These are phyloP conservation scores for Eupristina koningsbergeri DNA, from an alignment of 1,140 invertebrate genomes.

Conservation along the genomic window DNA sequence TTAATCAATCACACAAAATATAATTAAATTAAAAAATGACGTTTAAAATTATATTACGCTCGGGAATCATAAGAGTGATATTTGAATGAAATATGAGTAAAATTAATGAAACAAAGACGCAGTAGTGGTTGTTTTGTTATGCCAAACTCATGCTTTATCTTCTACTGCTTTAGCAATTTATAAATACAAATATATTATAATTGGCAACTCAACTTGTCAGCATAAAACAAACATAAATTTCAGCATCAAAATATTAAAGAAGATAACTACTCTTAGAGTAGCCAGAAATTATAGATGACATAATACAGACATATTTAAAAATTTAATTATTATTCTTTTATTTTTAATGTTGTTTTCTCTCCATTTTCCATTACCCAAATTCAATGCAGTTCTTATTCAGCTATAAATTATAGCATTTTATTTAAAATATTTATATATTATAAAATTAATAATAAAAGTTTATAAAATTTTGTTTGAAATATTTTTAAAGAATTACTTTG, in stretches of 20 bases:
- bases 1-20: too few relatives aligned
- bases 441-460: too few relatives aligned
- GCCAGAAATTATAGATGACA: conserved; percentile 19
- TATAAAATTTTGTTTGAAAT: too few relatives aligned
- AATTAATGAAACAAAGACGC: background rate
- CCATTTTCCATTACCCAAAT: too few relatives aligned
- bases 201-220: background rate
- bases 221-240: background rate
- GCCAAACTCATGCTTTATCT: background rate
- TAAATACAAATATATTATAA: background rate
- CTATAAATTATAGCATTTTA: too few relatives aligned
- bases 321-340: conserved; percentile 10
- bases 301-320: background rate
- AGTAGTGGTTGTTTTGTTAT: background rate
- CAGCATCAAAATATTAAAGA: conserved; percentile 8
- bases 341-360: background rate
- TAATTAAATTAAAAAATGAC: too few relatives aligned
- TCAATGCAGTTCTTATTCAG: too few relatives aligned
- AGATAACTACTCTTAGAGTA: background rate
- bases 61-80: too few relatives aligned
- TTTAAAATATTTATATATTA: too few relatives aligned
- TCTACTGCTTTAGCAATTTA: background rate
- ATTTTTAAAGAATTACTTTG: too few relatives aligned
- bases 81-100: too few relatives aligned
- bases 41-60: too few relatives aligned